phyloP scores from a whole-genome alignment of 2,888 invertebrate species.

The Tipula unca region DNA sequence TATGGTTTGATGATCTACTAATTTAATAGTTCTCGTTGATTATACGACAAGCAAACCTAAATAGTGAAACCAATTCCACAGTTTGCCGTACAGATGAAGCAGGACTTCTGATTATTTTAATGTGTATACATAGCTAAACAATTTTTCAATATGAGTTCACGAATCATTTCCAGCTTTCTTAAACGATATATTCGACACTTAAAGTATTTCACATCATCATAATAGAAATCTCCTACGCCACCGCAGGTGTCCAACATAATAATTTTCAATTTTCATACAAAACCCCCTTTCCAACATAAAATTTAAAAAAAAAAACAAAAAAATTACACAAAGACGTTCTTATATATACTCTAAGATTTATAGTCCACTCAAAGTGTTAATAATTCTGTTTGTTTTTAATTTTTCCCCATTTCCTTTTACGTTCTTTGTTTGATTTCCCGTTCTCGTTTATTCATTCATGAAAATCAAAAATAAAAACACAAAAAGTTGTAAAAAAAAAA shows the following conservation, averaged over 20 bases:
- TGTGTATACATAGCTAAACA: too few species aligned
- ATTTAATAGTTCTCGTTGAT: too few species aligned
- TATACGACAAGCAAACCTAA: too few species aligned
- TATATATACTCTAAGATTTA: slow-evolving; percentile 1
- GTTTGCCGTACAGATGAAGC: too few species aligned
- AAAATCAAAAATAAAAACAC: neutral
- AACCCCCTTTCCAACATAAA: neutral
- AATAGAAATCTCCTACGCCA: too few species aligned
- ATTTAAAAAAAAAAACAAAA: neutral
- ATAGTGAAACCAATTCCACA: too few species aligned
- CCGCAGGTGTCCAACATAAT: neutral
- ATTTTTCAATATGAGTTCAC: too few species aligned
- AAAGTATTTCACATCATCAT: too few species aligned
- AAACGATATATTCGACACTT: too few species aligned
- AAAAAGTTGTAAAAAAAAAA: neutral
- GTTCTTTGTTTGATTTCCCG: slow-evolving; percentile 4
- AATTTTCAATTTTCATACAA: neutral
- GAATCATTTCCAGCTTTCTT: too few species aligned
- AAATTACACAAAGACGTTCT: neutral
- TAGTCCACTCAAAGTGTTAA: neutral
- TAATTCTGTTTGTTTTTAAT: neutral
- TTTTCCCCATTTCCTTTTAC: neutral
- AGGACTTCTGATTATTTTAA: too few species aligned
- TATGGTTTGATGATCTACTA: too few species aligned
- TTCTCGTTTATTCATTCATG: neutral